phyloP scores from a whole-genome alignment of 2,797 vertebrate genomes.

The Ataeniobius toweri region DNA sequence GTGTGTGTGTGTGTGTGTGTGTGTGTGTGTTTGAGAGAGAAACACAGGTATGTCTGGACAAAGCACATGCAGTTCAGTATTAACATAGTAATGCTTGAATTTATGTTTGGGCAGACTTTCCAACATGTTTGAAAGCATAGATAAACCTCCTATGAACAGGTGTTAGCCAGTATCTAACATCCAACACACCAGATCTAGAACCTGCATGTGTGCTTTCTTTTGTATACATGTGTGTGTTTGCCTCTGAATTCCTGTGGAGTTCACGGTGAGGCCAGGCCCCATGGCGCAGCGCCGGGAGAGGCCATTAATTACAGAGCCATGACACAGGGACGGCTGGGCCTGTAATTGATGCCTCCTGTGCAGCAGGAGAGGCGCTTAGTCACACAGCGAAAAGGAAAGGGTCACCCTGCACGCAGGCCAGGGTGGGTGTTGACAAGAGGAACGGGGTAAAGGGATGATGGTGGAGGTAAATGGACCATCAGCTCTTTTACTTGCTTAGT shows the following conservation, averaged over 20 bases:
- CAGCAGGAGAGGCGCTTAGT: slow-evolving; percentile 75
- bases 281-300: slow-evolving; percentile 77
- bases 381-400: slow-evolving; percentile 72
- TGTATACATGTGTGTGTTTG: slow-evolving; percentile 57
- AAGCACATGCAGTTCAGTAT: neutral
- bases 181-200: slow-evolving; percentile 16
- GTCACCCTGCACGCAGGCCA: slow-evolving; percentile 73
- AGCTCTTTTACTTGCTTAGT: slow-evolving; percentile 10
- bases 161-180: slow-evolving; percentile 26
- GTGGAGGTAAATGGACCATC: slow-evolving; percentile 27
- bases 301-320: slow-evolving; percentile 84
- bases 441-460: slow-evolving; percentile 16
- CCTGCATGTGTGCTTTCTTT: slow-evolving; percentile 30
- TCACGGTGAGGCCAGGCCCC: slow-evolving; percentile 82
- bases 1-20: slow-evolving; percentile 20
- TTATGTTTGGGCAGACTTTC: neutral
- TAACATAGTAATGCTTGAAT: slow-evolving; percentile 25
- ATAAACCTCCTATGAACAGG: slow-evolving; percentile 43
- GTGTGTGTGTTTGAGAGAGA: slow-evolving; percentile 9
- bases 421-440: slow-evolving; percentile 34
- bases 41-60: slow-evolving; percentile 23
- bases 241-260: slow-evolving; percentile 81
- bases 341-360: slow-evolving; percentile 85
- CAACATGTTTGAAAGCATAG: slow-evolving; percentile 8
- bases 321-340: slow-evolving; percentile 77